These are phyloP conservation scores for Synergus gifuensis DNA, from an alignment of 2,888 invertebrate genomes.

Conservation along the genomic window DNA sequence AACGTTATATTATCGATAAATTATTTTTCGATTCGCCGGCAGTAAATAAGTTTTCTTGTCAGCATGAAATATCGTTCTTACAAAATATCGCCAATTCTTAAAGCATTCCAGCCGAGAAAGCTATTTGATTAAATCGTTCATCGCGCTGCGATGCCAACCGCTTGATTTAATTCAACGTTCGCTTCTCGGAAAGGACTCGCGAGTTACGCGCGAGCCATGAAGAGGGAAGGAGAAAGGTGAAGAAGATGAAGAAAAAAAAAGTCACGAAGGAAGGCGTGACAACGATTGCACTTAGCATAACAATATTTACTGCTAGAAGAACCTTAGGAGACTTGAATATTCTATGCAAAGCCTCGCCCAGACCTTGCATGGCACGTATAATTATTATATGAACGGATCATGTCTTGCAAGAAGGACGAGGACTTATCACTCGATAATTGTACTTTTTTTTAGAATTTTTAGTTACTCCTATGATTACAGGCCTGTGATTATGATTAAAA, in stretches of 20 bases:
- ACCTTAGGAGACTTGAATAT: slow-evolving; percentile 64
- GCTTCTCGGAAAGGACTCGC: slow-evolving; percentile 26
- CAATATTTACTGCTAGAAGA: slow-evolving; percentile 67
- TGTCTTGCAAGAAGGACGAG: slow-evolving; percentile 52
- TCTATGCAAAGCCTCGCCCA: slow-evolving; percentile 67
- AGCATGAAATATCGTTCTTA: slow-evolving; percentile 28
- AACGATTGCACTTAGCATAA: slow-evolving; percentile 66
- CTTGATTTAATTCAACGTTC: slow-evolving; percentile 26
- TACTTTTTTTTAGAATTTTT: slow-evolving; percentile 15
- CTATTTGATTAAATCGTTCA: slow-evolving; percentile 27
- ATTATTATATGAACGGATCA: slow-evolving; percentile 55
- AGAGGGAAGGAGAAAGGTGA: background rate
- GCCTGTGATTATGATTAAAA: background rate
- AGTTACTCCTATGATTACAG: background rate
- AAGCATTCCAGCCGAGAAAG: slow-evolving; percentile 16
- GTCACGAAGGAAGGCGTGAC: slow-evolving; percentile 61
- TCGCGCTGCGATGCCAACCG: background rate
- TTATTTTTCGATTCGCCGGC: slow-evolving; percentile 22
- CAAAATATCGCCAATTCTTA: slow-evolving; percentile 30
- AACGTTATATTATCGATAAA: slow-evolving; percentile 26
- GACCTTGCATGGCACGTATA: slow-evolving; percentile 55
- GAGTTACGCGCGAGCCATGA: slow-evolving; percentile 16
- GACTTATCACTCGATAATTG: slow-evolving; percentile 38
- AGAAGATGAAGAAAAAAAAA: slow-evolving; percentile 25
- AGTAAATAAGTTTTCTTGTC: slow-evolving; percentile 36